phyloP scores from a whole-genome alignment of 2,113 vertebrate genomes.

The Petrocephalus zakoni region DNA sequence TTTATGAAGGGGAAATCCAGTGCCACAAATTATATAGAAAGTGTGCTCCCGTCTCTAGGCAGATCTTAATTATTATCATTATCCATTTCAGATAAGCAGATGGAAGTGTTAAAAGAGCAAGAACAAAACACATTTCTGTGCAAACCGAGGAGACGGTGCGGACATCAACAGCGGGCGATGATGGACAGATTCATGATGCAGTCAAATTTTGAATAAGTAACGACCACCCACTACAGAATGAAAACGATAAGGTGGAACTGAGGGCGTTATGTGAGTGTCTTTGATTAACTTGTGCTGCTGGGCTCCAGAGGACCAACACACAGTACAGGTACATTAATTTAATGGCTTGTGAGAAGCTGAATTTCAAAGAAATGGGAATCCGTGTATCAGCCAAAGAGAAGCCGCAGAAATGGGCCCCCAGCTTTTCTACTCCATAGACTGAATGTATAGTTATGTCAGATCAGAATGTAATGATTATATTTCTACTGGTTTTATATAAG shows the following conservation, averaged over 20 bases:
- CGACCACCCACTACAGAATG: not conserved
- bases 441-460: not conserved
- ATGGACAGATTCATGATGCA: not conserved
- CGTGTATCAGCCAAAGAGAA: not conserved
- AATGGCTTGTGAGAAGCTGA: not conserved
- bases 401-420: not conserved
- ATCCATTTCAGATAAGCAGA: not conserved
- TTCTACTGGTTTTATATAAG: not conserved
- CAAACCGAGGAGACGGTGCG: not conserved
- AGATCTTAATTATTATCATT: slow-evolving; percentile 4
- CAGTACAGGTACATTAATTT: not conserved
- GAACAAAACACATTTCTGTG: not conserved
- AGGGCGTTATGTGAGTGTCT: not conserved
- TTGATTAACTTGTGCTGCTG: not conserved
- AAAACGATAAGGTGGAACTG: not conserved
- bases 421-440: not conserved
- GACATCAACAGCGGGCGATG: not conserved
- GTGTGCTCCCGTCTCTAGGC: not conserved
- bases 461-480: not conserved
- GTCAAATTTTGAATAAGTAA: not conserved
- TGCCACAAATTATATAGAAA: not conserved
- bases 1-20: not conserved
- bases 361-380: not conserved
- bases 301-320: not conserved
- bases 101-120: not conserved